Conservation (phyloP, 2,888 invertebrate genomes). For the Helicoverpa assulta region DNA sequence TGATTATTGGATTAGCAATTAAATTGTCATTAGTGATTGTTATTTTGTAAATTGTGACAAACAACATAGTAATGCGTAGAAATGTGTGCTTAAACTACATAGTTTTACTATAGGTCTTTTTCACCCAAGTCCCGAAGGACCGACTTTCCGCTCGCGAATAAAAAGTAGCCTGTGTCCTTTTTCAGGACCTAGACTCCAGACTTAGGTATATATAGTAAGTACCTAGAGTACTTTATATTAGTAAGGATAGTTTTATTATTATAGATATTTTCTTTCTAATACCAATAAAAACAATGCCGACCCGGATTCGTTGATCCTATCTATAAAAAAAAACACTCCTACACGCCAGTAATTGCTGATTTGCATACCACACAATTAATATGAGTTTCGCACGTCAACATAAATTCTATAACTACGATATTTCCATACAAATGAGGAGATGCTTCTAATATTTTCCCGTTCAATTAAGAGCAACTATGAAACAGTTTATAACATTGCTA, state of each 20-base stretch:
- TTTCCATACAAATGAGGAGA: slow-evolving; percentile 35
- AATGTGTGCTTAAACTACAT: no score
- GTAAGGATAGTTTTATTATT: no score
- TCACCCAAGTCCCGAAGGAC: no score
- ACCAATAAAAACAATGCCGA: neutral
- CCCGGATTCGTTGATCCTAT: neutral
- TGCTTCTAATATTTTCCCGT: slow-evolving; percentile 32
- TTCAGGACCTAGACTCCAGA: no score
- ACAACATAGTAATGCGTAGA: neutral
- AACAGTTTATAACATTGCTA: slow-evolving; percentile 29
- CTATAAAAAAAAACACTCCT: neutral
- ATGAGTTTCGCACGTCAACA: slow-evolving; percentile 39
- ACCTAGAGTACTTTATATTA: no score
- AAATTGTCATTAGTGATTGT: slow-evolving; percentile 49
- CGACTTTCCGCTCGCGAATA: no score
- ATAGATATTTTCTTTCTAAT: no score
- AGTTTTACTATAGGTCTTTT: no score
- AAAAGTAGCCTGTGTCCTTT: no score
- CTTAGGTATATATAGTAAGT: no score
- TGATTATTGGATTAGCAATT: slow-evolving; percentile 38
- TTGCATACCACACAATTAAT: slow-evolving; percentile 37
- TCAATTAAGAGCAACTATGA: slow-evolving; percentile 28
- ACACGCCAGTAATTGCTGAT: slow-evolving; percentile 1
- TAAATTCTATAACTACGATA: slow-evolving; percentile 37
- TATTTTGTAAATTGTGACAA: slow-evolving; percentile 16